Base-by-base conservation (phyloP, 2,888 invertebrate species). In the Cryptus viduatorius region DNA sequence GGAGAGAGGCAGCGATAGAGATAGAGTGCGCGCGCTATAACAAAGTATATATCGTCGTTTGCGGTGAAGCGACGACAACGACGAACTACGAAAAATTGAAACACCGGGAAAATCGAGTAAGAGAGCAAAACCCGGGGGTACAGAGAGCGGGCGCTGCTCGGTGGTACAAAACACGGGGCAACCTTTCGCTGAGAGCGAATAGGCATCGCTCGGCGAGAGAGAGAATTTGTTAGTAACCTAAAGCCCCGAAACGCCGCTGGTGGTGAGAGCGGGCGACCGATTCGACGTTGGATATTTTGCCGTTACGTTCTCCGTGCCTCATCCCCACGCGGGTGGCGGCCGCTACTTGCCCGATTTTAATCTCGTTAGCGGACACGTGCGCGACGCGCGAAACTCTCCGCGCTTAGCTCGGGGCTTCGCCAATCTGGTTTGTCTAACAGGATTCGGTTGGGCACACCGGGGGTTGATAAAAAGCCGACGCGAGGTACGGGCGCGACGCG, bases 391-490 rank as follows among this genome's bases (percentile, higher is more conserved):
- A 53, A 71, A 8, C 87, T 86, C 84, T 87, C 19, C 79, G 37
- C 83, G 7, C 94, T 88, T 37, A 37, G 37, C 77, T 77, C 86
- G 94, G 95, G 96, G 96, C 96, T 96, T 96, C 96, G 95, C 94
- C 95, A 96, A 96, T 96, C 96, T 96, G 95, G 96, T 96, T 96
- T 96, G 95, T 95, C 95, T 96, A 96, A 96, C 95, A 95, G 95
- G 96, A 96, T 96, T 96, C 89, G 83, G 95, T 94, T 95, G 95
- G 94, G 95, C 94, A 24, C 59, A 94, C 94, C 94, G 94, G 94
- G 94, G 95, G 94, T 94, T 95, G 95, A 95, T 95, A 95, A 95
- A 95, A 95, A 91, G 90, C 90, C 90, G 89, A 89, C 88, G 90
- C 88, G 89, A 89, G 90, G 89, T 87, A 89, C 90, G 91, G 90